Percentiles rank a stretch among this genome's conserved stretches.
phyloP scores from a whole-genome alignment of 2,888 invertebrate species.

The Synergus laeviventris region DNA sequence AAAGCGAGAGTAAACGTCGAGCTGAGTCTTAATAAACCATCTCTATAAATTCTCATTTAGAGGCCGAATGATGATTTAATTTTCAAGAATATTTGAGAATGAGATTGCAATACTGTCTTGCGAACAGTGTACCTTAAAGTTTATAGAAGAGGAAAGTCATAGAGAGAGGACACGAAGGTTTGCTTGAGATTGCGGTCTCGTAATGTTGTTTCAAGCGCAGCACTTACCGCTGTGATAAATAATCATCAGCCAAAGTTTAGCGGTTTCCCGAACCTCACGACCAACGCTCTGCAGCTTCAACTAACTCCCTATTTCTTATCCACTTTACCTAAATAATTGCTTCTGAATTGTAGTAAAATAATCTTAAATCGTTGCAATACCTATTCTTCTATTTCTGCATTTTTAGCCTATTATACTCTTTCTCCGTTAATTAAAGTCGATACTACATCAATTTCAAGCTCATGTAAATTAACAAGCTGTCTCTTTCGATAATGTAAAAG shows the following conservation, averaged over 20 bases:
- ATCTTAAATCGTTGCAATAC: slow-evolving; percentile 36
- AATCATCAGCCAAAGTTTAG: slow-evolving; percentile 71
- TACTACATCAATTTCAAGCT: not conserved
- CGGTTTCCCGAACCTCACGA: slow-evolving; percentile 55
- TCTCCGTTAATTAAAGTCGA: not conserved
- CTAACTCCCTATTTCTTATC: not conserved
- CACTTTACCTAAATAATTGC: not conserved
- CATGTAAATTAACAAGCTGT: not conserved
- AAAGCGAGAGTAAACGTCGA: slow-evolving; percentile 6
- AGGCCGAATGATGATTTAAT: slow-evolving; percentile 2
- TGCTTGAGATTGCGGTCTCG: slow-evolving; percentile 65
- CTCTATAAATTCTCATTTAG: slow-evolving; percentile 28
- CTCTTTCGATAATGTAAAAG: slow-evolving; percentile 53
- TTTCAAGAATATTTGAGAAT: slow-evolving; percentile 25
- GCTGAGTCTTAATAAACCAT: slow-evolving; percentile 17
- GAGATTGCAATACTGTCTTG: not conserved
- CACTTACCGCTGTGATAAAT: slow-evolving; percentile 72
- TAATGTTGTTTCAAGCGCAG: slow-evolving; percentile 72
- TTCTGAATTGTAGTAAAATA: not conserved
- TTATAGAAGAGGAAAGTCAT: not conserved
- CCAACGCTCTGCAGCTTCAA: not conserved
- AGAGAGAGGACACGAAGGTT: slow-evolving; percentile 46
- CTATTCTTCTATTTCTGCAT: not conserved
- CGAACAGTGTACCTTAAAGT: not conserved
- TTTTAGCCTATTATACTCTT: not conserved